Evolutionary conservation across 2,888 invertebrate genomes (phyloP), one percentile per base, ranked within the genome.

Genomic region (Ashinkailepas kermadecensis): DNA sequence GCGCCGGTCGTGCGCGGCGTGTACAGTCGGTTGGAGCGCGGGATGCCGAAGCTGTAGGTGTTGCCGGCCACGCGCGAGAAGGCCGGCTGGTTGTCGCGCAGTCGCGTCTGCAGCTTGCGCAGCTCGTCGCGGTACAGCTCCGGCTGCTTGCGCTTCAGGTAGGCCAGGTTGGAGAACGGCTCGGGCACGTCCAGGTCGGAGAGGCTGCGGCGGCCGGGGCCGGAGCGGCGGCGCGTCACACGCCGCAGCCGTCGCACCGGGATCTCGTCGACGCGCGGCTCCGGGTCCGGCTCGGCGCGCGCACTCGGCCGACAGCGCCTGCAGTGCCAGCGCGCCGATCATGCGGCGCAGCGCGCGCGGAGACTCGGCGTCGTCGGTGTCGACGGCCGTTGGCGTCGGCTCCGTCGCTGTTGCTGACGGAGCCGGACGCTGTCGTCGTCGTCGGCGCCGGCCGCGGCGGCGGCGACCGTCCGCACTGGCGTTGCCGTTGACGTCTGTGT

Each of bases 141-240:
- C 74, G 74, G 74, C 54, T 74, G 54, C 1, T 25, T 12, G 15
- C 74, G 54, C 74, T 74, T 74, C 74, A 74, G 74, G 54, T 54
- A 74, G 74, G 74, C 74, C 74, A 74, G 74, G 21, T 74, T 74
- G 74, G 74, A 74, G 74, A 39, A 74, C 54, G 74, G 74, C 74
- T 74, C 74, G 2, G 74, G 74, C 54, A 74, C 54, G 74, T 74
- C 74, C 74, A 74, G 74, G 13, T 74, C 74, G 74, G 54, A 39
- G 74, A 74, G 74, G 54, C 74, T 74, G 74, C 74, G 74, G 15
- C 74, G 74, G 15, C 54, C 54, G 54, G 74, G 54, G 54, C 54
- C 21, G 74, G 54, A 9, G 65, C 1, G 54, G 54, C 74, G 18
- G 39, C 9, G 13, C 15, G 18, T 39, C 74, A 13, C 23, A 0